Conservation (phyloP, 2,888 invertebrate genomes). For the Galeruca laticollis region DNA sequence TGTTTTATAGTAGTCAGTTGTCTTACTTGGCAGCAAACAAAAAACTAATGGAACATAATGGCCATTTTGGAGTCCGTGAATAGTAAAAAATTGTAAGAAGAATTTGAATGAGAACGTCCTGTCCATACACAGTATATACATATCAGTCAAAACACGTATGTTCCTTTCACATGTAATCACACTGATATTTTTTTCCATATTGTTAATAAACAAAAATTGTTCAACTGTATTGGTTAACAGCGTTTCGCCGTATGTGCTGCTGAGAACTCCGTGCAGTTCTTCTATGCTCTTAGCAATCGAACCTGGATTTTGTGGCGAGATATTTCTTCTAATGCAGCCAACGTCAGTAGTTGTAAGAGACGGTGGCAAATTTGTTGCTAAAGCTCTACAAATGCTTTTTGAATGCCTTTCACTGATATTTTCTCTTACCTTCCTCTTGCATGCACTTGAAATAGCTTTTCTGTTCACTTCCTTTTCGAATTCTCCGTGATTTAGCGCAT, state of each 20-base stretch:
- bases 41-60: background rate
- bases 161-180: background rate
- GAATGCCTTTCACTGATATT: background rate
- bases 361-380: no score
- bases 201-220: background rate
- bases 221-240: background rate
- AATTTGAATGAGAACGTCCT: background rate
- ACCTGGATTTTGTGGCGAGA: no score
- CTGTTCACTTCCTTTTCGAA: no score
- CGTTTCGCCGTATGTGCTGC: background rate
- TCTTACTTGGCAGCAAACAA: slow-evolving; percentile 5
- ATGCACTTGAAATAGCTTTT: no score
- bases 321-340: slow-evolving; percentile 1
- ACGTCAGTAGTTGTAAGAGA: background rate
- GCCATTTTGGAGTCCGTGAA: slow-evolving; percentile 1
- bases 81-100: slow-evolving; percentile 4
- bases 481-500: no score
- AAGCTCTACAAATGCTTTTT: background rate
- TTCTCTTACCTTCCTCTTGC: background rate
- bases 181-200: background rate
- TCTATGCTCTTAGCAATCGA: background rate
- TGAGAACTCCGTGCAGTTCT: background rate
- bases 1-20: background rate
- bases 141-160: background rate
- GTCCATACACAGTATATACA: background rate